A percentile compares a stretch with the other conserved stretches of the same genome.
Evolutionary conservation across 2,888 invertebrate genomes (phyloP).

Genomic region (Euzetes globulus): DNA sequence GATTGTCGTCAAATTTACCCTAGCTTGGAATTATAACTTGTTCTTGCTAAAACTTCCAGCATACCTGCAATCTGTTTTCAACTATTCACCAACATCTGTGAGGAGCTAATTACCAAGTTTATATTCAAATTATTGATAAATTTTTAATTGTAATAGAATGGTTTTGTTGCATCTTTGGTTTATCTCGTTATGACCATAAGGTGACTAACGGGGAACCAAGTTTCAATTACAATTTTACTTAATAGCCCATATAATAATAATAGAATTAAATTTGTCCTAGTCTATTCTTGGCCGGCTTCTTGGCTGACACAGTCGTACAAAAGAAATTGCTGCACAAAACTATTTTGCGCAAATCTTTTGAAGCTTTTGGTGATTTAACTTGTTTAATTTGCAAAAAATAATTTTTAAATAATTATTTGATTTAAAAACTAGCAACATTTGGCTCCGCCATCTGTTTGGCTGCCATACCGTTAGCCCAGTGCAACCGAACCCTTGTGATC

Average conservation of each 20-base stretch:
- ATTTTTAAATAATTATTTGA: too few relatives aligned
- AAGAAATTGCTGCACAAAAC: conserved; percentile 11
- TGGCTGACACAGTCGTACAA: not conserved
- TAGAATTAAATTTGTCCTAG: too few relatives aligned
- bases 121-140: too few relatives aligned
- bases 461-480: conserved; percentile 12
- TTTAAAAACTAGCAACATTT: conserved; percentile 9
- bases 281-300: conserved; percentile 20
- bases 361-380: not conserved
- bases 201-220: too few relatives aligned
- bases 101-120: too few relatives aligned
- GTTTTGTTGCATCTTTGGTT: not conserved
- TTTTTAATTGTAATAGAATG: too few relatives aligned
- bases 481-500: conserved; percentile 23
- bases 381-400: not conserved
- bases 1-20: conserved; percentile 39
- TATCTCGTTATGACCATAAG: not conserved
- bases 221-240: too few relatives aligned
- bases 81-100: conserved; percentile 37
- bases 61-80: conserved; percentile 41
- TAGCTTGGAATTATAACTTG: conserved; percentile 41
- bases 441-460: conserved; percentile 8
- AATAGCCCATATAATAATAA: too few relatives aligned
- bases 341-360: conserved; percentile 16
- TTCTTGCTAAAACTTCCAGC: conserved; percentile 42